Percentiles rank a stretch among this genome's conserved stretches.
Evolutionary conservation across 2,113 vertebrate species (phyloP).

Genomic region (Tetraodon nigroviridis): DNA sequence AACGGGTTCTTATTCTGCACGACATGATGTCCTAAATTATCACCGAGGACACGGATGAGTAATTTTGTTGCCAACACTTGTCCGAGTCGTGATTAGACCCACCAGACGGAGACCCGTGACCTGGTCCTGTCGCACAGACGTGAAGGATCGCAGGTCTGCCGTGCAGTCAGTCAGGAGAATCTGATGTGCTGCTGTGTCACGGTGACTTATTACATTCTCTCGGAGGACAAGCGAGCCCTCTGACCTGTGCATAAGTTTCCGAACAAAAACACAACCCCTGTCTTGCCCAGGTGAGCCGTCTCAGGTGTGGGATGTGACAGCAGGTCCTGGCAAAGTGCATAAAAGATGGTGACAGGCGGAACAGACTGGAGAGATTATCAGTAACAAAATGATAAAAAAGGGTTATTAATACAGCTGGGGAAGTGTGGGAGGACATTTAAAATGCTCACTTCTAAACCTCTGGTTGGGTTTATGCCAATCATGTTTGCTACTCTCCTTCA

Average conservation of each 20-base stretch:
- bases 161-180: conserved; percentile 17
- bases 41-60: conserved; percentile 21
- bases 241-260: conserved; percentile 26
- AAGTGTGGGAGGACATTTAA: conserved; percentile 35
- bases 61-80: conserved; percentile 1
- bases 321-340: conserved; percentile 26
- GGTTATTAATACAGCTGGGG: conserved; percentile 24
- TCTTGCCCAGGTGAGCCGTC: conserved; percentile 19
- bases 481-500: conserved; percentile 38
- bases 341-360: conserved; percentile 48
- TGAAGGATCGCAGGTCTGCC: conserved; percentile 6
- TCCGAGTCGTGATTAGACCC: conserved; percentile 6
- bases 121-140: neutral
- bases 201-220: conserved; percentile 17
- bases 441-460: conserved; percentile 41
- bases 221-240: conserved; percentile 17
- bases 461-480: conserved; percentile 40
- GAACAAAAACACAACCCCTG: conserved; percentile 6
- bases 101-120: conserved; percentile 6
- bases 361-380: conserved; percentile 28
- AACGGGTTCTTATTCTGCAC: neutral
- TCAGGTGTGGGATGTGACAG: conserved; percentile 35
- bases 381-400: conserved; percentile 20
- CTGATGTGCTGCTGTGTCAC: conserved; percentile 10
- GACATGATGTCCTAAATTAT: neutral